Evolutionary conservation across 2,113 vertebrate genomes (phyloP).

Genomic region (Nothoprocta pentlandii): DNA sequence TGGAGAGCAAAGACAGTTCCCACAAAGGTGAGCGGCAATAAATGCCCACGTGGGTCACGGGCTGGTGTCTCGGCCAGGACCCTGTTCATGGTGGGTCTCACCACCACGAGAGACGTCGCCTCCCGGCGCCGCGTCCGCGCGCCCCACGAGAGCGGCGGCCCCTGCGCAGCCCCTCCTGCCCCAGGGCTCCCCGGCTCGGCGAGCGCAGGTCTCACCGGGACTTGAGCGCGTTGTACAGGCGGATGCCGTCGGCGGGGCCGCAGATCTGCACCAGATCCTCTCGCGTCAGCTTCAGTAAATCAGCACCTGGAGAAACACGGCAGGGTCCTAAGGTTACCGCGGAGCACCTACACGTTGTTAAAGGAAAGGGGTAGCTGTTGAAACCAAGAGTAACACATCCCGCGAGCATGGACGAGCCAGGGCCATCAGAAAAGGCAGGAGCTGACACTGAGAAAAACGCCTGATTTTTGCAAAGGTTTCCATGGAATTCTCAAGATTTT

Average conservation of each 20-base stretch:
- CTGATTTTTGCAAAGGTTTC: background rate
- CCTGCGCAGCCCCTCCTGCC: too few species aligned
- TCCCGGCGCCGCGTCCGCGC: too few species aligned
- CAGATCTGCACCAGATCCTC: slow-evolving; percentile 95
- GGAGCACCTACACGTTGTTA: background rate
- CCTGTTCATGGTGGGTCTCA: too few species aligned
- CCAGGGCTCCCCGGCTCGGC: too few species aligned
- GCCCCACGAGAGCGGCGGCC: too few species aligned
- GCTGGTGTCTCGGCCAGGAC: too few species aligned
- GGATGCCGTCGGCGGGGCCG: slow-evolving; percentile 93
- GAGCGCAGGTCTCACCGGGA: slow-evolving; percentile 77
- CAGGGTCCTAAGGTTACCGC: background rate
- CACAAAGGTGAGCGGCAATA: background rate
- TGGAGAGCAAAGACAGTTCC: background rate
- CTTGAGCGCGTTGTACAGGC: slow-evolving; percentile 94
- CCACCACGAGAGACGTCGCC: too few species aligned
- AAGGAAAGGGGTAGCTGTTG: background rate
- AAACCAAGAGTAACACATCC: background rate
- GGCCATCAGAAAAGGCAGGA: background rate
- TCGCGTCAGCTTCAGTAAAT: slow-evolving; percentile 93
- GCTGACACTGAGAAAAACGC: background rate
- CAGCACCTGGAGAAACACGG: slow-evolving; percentile 85
- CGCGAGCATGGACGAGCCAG: background rate
- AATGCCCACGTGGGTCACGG: background rate
- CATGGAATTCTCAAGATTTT: too few species aligned